Conservation (phyloP, 1,140 invertebrate species). For the Babylonia areolata region DNA sequence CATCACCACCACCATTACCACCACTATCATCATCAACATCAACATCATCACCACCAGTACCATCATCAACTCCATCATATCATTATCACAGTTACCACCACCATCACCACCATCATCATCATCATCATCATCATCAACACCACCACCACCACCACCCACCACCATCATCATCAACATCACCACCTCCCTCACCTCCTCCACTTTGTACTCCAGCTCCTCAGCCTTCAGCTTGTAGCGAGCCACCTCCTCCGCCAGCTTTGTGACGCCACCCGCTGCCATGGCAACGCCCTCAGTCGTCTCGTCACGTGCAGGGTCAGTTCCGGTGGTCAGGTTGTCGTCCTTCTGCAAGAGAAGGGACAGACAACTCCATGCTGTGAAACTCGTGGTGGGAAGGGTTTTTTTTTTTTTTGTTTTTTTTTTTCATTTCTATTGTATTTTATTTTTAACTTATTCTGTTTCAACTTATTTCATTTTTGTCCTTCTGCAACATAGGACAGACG, state of each 20-base stretch:
- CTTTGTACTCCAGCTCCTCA: constrained; percentile 61
- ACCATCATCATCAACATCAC: background rate
- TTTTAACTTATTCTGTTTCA: too few relatives aligned
- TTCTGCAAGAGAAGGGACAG: background rate
- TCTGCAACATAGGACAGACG: too few relatives aligned
- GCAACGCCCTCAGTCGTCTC: constrained; percentile 12
- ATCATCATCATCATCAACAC: constrained; percentile 19
- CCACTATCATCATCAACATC: background rate
- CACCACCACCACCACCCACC: constrained; percentile 18
- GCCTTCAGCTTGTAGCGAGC: constrained; percentile 56
- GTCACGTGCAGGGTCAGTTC: constrained; percentile 9
- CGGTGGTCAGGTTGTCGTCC: background rate
- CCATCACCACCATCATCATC: constrained; percentile 16
- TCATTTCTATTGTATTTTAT: background rate
- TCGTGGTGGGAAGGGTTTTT: background rate
- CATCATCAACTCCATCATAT: constrained; percentile 12
- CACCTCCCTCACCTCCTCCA: constrained; percentile 61
- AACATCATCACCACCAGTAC: background rate
- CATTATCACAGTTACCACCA: constrained; percentile 3
- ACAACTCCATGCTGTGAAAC: too few relatives aligned
- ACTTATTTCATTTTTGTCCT: too few relatives aligned
- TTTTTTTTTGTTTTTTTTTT: background rate
- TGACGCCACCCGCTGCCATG: constrained; percentile 24
- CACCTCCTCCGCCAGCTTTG: constrained; percentile 38
- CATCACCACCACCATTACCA: background rate